Conservation (phyloP, 2,797 vertebrate genomes). For the Sebastes aleutianus region DNA sequence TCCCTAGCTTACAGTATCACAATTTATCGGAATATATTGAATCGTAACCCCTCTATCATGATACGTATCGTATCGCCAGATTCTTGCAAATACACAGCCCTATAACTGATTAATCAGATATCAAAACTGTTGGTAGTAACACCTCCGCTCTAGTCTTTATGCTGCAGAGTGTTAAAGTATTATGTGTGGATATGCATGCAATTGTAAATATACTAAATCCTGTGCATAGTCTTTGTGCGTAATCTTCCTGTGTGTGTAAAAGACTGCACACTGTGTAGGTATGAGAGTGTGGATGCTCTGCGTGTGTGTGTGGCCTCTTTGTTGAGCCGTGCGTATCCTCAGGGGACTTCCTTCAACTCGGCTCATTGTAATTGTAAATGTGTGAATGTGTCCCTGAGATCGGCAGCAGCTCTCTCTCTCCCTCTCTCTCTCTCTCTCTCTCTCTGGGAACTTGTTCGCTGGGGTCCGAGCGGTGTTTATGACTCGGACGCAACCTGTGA, state of each 20-base stretch:
- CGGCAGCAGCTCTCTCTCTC: background rate
- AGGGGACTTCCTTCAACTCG: slow-evolving; percentile 57
- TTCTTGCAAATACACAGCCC: too few relatives aligned
- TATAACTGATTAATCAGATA: background rate
- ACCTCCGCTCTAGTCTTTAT: background rate
- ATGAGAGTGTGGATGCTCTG: slow-evolving; percentile 31
- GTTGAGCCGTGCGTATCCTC: slow-evolving; percentile 53
- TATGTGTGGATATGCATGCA: background rate
- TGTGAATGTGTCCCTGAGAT: slow-evolving; percentile 61
- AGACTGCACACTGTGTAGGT: slow-evolving; percentile 6
- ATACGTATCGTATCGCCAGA: too few relatives aligned
- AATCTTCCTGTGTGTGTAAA: background rate
- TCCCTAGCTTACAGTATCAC: too few relatives aligned
- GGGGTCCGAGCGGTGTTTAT: slow-evolving; percentile 47
- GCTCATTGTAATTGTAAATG: slow-evolving; percentile 70
- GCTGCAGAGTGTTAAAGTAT: background rate
- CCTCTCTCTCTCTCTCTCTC: background rate
- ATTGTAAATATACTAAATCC: background rate
- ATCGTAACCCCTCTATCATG: accelerated
- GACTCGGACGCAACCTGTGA: slow-evolving; percentile 68
- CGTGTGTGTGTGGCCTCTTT: slow-evolving; percentile 56
- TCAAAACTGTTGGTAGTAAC: too few relatives aligned
- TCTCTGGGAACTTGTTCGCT: slow-evolving; percentile 38
- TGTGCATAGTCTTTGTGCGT: slow-evolving; percentile 6
- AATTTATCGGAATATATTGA: too few relatives aligned